phyloP scores from a whole-genome alignment of 2,113 vertebrate genomes.

The Megalops atlanticus region DNA sequence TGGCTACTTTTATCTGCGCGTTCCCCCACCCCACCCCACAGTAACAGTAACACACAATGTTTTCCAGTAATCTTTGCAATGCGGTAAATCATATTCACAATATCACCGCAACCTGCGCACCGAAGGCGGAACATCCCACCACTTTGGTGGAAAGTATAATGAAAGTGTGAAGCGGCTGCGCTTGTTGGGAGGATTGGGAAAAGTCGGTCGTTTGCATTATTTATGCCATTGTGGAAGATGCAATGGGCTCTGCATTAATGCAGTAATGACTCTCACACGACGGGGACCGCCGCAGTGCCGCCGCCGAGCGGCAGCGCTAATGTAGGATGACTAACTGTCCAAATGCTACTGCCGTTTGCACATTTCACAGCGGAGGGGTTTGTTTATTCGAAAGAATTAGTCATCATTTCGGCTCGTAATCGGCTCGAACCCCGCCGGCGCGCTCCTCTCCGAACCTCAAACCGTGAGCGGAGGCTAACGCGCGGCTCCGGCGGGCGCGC shows the following conservation, averaged over 20 bases:
- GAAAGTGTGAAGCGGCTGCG: conserved; percentile 58
- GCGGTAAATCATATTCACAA: conserved; percentile 60
- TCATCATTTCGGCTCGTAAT: neutral
- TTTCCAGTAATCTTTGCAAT: no score
- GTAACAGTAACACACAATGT: no score
- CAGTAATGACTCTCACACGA: conserved; percentile 63
- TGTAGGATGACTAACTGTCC: neutral
- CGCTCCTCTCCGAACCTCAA: neutral
- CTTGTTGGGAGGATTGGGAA: conserved; percentile 59
- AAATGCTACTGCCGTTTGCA: neutral
- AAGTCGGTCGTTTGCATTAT: conserved; percentile 69
- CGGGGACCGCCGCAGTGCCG: neutral
- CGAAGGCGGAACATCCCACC: conserved; percentile 48
- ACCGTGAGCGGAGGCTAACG: neutral
- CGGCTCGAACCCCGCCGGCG: neutral
- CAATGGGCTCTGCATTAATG: conserved; percentile 64
- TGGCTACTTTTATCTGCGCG: conserved; percentile 58
- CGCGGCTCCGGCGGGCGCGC: neutral
- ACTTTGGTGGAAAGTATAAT: conserved; percentile 57
- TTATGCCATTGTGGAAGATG: conserved; percentile 64
- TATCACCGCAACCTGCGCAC: conserved; percentile 42
- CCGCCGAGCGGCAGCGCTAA: neutral
- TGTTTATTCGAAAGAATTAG: conserved; percentile 4
- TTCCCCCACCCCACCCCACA: conserved; percentile 39
- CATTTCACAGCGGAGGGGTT: neutral